Evolutionary conservation across 2,113 vertebrate genomes (phyloP), one percentile per base, ranked within the genome.

Genomic region (Dasyurus viverrinus): DNA sequence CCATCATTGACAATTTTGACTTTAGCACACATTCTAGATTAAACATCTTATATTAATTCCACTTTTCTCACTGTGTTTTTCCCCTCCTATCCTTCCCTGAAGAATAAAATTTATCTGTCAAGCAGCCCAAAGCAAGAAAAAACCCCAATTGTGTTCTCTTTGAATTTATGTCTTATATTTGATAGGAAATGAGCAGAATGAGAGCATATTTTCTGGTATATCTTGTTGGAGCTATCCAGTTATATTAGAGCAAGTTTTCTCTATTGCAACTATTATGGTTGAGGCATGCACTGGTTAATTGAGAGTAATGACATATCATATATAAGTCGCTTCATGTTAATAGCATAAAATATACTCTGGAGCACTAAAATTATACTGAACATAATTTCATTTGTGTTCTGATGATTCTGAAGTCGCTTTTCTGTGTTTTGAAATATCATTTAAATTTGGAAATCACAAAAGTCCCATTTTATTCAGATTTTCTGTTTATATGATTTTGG

Each of bases 401-500:
- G 19, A 91, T 95, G 57, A n/a, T 54, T 97, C 46, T 91, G 90
- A 97, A 95, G 53, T 60, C 94, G 55, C 1, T 0, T 90, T 11
- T 90, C 10, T 92, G 91, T 54, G 4, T 57, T 95, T 91, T 90
- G n/a, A 94, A 90, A 92, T 94, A 92, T 46, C 48, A 92, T 92
- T 93, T 94, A n/a, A 42, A 93, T 0, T 92, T 89, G 93, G 68
- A 89, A 97, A 93, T 25, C 90, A 94, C 95, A 54, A 8, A 60
- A 52, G 0, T 89, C 89, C 54, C 91, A 97, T 84, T 96, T 93
- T 95, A 93, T 93, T 93, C 42, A 8, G 48, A 76, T 96, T 95
- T 95, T 42, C 92, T 53, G 53, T 92, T 52, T 92, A 90, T 93
- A 97, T 97, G 97, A 97, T 94, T 68, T 89, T 89, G 91, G 94